These are phyloP conservation scores for Elephas maximus DNA, from an alignment of 2,113 vertebrate species.

Conservation along the genomic window DNA sequence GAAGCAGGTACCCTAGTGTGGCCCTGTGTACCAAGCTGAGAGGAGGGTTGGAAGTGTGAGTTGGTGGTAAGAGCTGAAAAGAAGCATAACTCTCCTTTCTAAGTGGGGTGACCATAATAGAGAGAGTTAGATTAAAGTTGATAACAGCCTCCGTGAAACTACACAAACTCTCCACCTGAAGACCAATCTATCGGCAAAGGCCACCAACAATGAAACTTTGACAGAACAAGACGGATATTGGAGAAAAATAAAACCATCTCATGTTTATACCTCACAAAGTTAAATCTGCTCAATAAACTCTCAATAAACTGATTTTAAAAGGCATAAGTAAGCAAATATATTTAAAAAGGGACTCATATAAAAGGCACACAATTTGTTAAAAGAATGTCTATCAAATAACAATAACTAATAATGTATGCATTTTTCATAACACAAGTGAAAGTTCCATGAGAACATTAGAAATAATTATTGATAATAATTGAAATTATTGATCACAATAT, in stretches of 20 bases:
- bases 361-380: background rate
- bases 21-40: background rate
- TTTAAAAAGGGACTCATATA: background rate
- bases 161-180: background rate
- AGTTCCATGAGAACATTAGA: slow-evolving; percentile 36
- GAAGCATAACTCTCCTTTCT: background rate
- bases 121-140: background rate
- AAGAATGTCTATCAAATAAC: background rate
- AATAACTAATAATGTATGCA: background rate
- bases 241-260: background rate
- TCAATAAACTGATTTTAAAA: slow-evolving; percentile 43
- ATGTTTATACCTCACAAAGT: background rate
- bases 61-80: background rate
- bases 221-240: background rate
- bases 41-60: background rate
- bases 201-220: background rate
- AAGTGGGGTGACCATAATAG: background rate
- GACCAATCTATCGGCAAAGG: background rate
- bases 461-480: slow-evolving; percentile 7
- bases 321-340: background rate
- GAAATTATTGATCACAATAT: slow-evolving; percentile 37
- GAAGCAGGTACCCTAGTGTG: background rate
- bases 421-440: background rate
- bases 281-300: slow-evolving; percentile 3
- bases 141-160: background rate